Percentiles rank a stretch among this genome's conserved stretches.
Conservation (phyloP, 2,113 vertebrate genomes). For the Elanus axillaris region DNA sequence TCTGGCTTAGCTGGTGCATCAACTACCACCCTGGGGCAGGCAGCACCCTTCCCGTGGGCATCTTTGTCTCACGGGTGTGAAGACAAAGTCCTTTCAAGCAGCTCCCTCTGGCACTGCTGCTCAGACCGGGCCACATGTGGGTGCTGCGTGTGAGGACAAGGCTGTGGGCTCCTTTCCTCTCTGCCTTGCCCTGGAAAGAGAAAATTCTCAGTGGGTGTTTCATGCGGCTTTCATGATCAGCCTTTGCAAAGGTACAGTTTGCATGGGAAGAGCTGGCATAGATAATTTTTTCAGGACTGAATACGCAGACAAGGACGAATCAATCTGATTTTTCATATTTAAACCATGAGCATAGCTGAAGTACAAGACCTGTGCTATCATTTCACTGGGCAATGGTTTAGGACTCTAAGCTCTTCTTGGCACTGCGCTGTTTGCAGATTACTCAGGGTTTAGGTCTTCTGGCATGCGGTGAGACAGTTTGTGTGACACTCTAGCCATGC, state of each 20-base stretch:
- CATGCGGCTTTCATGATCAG: not conserved
- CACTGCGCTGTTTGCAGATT: no score
- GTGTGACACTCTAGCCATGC: not conserved
- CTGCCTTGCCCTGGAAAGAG: not conserved
- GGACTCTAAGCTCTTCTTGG: not conserved
- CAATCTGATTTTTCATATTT: not conserved
- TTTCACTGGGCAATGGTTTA: not conserved
- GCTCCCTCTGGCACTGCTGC: not conserved
- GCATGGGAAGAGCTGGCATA: not conserved
- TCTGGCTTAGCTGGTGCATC: no score
- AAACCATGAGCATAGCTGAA: not conserved
- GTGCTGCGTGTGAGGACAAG: not conserved
- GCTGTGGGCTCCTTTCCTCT: not conserved
- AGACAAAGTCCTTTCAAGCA: not conserved
- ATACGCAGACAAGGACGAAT: not conserved
- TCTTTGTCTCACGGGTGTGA: not conserved
- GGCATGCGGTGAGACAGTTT: not conserved
- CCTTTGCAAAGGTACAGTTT: not conserved
- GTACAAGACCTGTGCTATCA: not conserved
- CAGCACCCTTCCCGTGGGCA: no score
- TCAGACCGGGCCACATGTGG: accelerated
- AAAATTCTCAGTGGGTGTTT: not conserved
- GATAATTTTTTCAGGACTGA: not conserved
- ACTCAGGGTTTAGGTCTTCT: not conserved
- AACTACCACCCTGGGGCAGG: no score